phyloP scores from a whole-genome alignment of 2,797 vertebrate genomes.

The Mallotus villosus region DNA sequence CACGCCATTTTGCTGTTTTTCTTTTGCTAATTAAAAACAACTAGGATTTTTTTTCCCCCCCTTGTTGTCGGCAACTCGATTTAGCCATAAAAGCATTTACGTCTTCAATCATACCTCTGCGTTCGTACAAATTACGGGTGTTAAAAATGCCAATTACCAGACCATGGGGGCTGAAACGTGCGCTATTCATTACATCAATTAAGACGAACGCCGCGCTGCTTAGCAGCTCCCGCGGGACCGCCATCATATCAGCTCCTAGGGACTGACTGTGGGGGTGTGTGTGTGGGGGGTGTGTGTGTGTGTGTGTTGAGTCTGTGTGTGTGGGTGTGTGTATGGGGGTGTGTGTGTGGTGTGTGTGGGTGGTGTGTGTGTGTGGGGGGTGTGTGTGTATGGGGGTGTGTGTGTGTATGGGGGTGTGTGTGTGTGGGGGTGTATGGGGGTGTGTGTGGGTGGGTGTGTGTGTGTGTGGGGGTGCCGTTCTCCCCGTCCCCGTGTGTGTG shows the following conservation, averaged over 20 bases:
- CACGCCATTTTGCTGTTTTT: conserved; percentile 50
- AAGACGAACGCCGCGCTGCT: conserved; percentile 73
- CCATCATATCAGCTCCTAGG: conserved; percentile 62
- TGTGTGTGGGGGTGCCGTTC: conserved; percentile 29
- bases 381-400: no score
- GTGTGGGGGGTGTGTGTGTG: neutral
- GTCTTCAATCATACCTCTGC: conserved; percentile 73
- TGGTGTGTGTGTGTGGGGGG: conserved; percentile 22
- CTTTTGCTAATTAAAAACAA: conserved; percentile 68
- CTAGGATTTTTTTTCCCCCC: conserved; percentile 35
- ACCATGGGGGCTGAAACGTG: conserved; percentile 71
- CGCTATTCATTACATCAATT: conserved; percentile 81
- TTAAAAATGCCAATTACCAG: conserved; percentile 81
- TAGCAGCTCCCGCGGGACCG: conserved; percentile 72
- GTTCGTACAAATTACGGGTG: conserved; percentile 73
- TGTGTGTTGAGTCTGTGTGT: neutral
- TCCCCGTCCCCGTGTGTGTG: conserved; percentile 34
- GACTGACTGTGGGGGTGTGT: conserved; percentile 58
- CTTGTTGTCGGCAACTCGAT: conserved; percentile 65
- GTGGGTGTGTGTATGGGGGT: no score
- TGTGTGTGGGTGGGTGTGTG: neutral
- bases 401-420: no score
- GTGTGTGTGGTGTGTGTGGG: neutral
- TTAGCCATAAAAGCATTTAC: conserved; percentile 67
- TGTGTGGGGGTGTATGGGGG: no score